These are phyloP conservation scores for Leptocoma aspasia DNA, from an alignment of 2,113 vertebrate genomes.

Conservation along the genomic window DNA sequence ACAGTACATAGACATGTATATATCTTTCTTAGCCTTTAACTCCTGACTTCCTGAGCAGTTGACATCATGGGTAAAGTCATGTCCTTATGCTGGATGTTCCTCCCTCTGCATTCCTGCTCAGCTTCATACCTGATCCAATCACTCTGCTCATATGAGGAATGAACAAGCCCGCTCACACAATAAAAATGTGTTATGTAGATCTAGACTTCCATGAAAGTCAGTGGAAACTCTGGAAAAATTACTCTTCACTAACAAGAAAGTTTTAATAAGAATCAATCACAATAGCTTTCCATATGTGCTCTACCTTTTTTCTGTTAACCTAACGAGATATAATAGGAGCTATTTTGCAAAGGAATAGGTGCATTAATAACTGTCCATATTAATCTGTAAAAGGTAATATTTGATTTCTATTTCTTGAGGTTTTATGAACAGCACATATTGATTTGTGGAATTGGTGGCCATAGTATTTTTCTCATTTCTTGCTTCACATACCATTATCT, in stretches of 20 bases:
- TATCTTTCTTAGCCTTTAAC: not conserved
- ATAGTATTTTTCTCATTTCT: not conserved
- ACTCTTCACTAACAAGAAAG: not conserved
- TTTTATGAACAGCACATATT: not conserved
- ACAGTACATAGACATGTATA: too few species aligned
- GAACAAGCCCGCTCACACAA: not conserved
- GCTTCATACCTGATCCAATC: not conserved
- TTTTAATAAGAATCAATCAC: not conserved
- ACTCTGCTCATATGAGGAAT: not conserved
- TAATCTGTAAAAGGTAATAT: not conserved
- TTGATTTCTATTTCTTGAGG: not conserved
- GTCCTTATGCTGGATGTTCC: not conserved
- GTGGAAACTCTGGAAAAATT: not conserved
- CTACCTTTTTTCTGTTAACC: not conserved
- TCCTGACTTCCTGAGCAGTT: not conserved
- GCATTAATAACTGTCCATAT: not conserved
- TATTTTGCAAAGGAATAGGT: not conserved
- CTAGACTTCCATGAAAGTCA: not conserved
- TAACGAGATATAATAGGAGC: not conserved
- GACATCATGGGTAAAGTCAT: not conserved
- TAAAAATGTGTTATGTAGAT: not conserved
- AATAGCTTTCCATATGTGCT: not conserved
- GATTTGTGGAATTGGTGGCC: not conserved
- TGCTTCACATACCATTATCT: not conserved
- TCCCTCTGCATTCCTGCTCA: not conserved